Base-by-base conservation (phyloP, 1,140 invertebrate species). In the Ostrea denselamellosa region DNA sequence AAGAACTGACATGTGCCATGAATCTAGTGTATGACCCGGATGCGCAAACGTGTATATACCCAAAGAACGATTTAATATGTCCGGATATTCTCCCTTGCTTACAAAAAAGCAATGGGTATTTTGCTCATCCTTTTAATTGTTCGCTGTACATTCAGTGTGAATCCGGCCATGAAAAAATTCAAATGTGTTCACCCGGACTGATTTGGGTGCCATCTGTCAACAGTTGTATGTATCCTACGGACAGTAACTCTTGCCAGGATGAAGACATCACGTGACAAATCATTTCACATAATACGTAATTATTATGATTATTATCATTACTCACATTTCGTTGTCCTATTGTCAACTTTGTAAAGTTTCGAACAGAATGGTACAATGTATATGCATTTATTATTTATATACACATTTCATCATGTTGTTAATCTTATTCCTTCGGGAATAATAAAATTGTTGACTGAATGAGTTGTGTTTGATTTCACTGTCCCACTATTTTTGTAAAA, bases 121-220 rank as follows among this genome's bases (percentile, higher is more conserved):
- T 89, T 51, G 62, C 86, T n/a, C 89, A 89, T 19, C 89, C 89
- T n/a, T 89, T 87, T 71, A 86, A 87, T 52, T 89, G 89, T 65
- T 86, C 86, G 44, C 52, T 87, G 7, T 89, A 89, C 51, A 89
- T 89, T 77, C 89, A 89, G 71, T 89, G 89, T 83, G 86, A 89
- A 62, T 89, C 89, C 12, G 89, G 89, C 25, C 86, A 58, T 8
- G 89, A 89, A 56, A 85, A 87, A 1, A 86, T 87, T 25, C 89
- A 89, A 19, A 53, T 77, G 53, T 89, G 89, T 34, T 56, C 86
- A 34, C 19, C 28, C 2, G 89, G 89, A 17, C 81, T 89, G 5
- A 85, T 89, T 19, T 89, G 89, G 89, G 89, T 86, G 9, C 84
- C 89, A 10, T 83, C 77, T 62, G 86, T 89, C 17, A 89, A 89